phyloP scores from a whole-genome alignment of 2,113 vertebrate species.

The Haemorhous mexicanus region DNA sequence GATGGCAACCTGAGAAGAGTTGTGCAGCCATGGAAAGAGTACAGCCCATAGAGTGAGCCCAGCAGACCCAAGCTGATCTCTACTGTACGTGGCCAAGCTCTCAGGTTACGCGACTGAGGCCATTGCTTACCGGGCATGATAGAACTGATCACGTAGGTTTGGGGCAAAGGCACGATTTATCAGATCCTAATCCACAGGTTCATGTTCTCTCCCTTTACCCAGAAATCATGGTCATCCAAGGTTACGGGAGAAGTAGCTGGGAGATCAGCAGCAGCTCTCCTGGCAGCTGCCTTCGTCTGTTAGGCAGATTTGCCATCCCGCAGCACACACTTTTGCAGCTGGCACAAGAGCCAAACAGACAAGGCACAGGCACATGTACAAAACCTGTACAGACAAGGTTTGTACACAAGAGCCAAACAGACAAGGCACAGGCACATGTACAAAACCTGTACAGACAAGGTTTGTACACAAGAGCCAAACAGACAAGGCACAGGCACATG shows the following conservation, averaged over 20 bases:
- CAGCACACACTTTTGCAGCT: constrained; percentile 41
- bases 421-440: not conserved
- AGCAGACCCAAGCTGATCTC: not conserved
- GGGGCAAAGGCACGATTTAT: constrained; percentile 24
- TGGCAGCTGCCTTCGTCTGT: constrained; percentile 66
- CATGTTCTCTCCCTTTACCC: constrained; percentile 70
- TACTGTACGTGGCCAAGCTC: not conserved
- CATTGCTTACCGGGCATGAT: not conserved
- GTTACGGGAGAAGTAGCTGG: constrained; percentile 51
- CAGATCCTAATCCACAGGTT: constrained; percentile 46
- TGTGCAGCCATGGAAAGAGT: not conserved
- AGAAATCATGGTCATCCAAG: constrained; percentile 73
- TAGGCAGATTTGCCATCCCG: constrained; percentile 54
- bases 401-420: not conserved
- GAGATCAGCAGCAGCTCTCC: constrained; percentile 51
- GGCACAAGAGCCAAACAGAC: not conserved
- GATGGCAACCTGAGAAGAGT: not conserved
- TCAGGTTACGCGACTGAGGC: not conserved
- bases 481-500: not conserved
- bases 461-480: not conserved
- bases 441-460: not conserved
- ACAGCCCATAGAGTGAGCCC: not conserved
- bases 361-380: not conserved
- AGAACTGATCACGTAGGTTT: not conserved
- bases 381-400: not conserved